A percentile compares a stretch with the other conserved stretches of the same genome.
Conservation (phyloP, 2,888 invertebrate species). For the Zaprionus lineosus region DNA sequence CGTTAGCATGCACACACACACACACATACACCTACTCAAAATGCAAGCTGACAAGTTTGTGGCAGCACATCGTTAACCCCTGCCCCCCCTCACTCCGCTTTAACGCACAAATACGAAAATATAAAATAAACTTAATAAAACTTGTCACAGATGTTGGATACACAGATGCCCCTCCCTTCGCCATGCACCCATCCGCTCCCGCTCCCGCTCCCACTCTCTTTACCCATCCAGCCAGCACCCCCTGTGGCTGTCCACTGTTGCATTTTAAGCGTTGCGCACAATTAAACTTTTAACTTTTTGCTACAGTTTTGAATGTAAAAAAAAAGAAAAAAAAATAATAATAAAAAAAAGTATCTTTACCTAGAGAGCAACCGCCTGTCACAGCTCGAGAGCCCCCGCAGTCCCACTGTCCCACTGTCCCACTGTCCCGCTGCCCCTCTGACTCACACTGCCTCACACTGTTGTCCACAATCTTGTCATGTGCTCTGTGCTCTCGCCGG, state of each 20-base stretch:
- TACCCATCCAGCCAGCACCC: conserved; percentile 1
- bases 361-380: conserved; percentile 26
- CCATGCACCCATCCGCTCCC: conserved; percentile 8
- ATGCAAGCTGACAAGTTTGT: conserved; percentile 49
- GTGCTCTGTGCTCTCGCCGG: conserved; percentile 64
- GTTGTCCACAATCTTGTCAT: conserved; percentile 69
- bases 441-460: too few relatives aligned
- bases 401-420: neutral
- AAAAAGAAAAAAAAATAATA: neutral
- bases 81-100: neutral
- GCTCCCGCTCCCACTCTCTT: conserved; percentile 4
- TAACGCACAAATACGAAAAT: conserved; percentile 45
- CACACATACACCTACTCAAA: conserved; percentile 6
- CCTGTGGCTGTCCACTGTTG: conserved; percentile 28
- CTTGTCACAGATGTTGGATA: conserved; percentile 66
- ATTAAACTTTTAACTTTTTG: conserved; percentile 77
- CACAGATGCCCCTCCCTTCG: conserved; percentile 5
- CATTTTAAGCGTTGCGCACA: conserved; percentile 71
- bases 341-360: conserved; percentile 50
- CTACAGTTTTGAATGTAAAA: conserved; percentile 30
- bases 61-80: conserved; percentile 42
- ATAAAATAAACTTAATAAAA: conserved; percentile 73
- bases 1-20: neutral
- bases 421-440: neutral
- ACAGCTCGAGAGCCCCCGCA: too few relatives aligned